Evolutionary conservation across 2,113 vertebrate genomes (phyloP).

Genomic region (Halichoeres trimaculatus): DNA sequence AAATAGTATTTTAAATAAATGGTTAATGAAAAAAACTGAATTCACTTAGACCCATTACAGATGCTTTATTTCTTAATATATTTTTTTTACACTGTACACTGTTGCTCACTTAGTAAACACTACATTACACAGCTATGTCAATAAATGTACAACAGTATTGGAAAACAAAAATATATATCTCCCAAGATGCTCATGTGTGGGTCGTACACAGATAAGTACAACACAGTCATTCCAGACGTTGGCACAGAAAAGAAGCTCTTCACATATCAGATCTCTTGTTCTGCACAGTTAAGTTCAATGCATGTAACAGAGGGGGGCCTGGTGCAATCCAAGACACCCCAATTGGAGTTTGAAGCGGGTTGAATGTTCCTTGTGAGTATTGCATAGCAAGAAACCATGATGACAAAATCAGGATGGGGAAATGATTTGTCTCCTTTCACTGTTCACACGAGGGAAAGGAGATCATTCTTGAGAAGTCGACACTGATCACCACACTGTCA

Average conservation of each 20-base stretch:
- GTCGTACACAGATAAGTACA: conserved; percentile 70
- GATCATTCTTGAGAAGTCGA: conserved; percentile 36
- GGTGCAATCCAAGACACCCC: conserved; percentile 35
- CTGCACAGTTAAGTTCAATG: conserved; percentile 58
- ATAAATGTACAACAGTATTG: conserved; percentile 80
- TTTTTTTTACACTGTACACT: conserved; percentile 87
- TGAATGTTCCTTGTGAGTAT: conserved; percentile 70
- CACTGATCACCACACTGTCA: conserved; percentile 37
- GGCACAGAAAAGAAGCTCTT: conserved; percentile 79
- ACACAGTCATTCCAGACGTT: conserved; percentile 74
- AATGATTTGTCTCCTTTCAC: conserved; percentile 16
- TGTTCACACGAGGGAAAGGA: conserved; percentile 40
- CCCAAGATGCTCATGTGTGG: conserved; percentile 76
- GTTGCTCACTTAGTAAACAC: conserved; percentile 85
- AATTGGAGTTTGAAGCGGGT: conserved; percentile 37
- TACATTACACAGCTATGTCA: conserved; percentile 83
- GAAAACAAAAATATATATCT: conserved; percentile 82
- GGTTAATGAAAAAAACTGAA: conserved; percentile 28
- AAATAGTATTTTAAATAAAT: background rate
- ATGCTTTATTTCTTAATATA: conserved; percentile 79
- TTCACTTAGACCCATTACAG: conserved; percentile 68
- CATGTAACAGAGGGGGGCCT: conserved; percentile 48
- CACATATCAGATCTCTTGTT: conserved; percentile 72
- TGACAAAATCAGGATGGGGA: conserved; percentile 45
- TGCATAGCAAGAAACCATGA: conserved; percentile 85